These are phyloP conservation scores for Cercopithecus petaurista DNA, from an alignment of 2,797 vertebrate genomes.

Conservation along the genomic window DNA sequence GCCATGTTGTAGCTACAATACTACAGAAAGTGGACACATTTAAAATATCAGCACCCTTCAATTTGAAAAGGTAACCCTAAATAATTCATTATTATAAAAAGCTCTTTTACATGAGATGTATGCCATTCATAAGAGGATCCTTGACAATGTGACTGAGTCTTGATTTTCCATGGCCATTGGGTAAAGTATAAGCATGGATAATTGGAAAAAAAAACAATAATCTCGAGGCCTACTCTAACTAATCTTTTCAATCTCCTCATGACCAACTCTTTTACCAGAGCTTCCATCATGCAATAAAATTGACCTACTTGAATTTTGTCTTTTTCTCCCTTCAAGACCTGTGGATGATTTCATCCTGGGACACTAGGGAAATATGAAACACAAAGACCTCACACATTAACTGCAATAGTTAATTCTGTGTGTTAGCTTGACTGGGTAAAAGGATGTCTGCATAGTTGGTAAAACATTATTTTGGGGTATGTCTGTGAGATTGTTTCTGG, in stretches of 20 bases:
- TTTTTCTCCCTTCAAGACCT: background rate
- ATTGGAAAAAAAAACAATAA: background rate
- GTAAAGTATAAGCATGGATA: background rate
- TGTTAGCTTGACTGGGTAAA: background rate
- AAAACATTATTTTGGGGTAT: background rate
- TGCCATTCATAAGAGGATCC: background rate
- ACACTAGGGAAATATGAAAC: slow-evolving; percentile 67
- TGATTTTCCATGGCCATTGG: background rate
- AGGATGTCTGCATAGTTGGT: background rate
- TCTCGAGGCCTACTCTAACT: background rate
- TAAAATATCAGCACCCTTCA: background rate
- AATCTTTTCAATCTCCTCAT: background rate
- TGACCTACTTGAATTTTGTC: background rate
- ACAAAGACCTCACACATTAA: slow-evolving; percentile 68
- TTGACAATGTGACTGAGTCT: background rate
- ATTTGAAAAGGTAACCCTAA: background rate
- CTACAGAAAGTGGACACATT: background rate
- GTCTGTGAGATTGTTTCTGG: background rate
- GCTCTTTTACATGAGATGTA: background rate
- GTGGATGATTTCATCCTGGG: slow-evolving; percentile 58
- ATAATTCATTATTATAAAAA: background rate
- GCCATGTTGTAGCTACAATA: background rate
- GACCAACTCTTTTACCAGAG: background rate
- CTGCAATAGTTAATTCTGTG: background rate
- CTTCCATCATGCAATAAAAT: background rate